These are phyloP conservation scores for Rafetus swinhoei DNA, from an alignment of 2,113 vertebrate species.

Conservation along the genomic window DNA sequence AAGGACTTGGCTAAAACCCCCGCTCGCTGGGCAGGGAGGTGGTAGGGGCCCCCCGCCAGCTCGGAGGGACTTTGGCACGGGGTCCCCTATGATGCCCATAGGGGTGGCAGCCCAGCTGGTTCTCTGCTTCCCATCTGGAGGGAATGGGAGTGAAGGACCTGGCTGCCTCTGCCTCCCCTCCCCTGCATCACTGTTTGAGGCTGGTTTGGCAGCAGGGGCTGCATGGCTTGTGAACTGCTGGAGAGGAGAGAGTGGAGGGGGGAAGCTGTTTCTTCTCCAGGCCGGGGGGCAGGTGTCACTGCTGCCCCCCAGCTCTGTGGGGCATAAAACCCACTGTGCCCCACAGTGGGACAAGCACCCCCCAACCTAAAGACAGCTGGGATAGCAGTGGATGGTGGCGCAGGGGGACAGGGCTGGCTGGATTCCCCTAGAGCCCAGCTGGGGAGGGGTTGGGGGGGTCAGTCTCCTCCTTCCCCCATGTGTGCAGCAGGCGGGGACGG, in stretches of 20 bases:
- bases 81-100: background rate
- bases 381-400: background rate
- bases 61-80: background rate
- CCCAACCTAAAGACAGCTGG: background rate
- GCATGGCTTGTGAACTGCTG: background rate
- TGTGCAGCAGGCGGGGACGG: background rate
- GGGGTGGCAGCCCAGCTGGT: background rate
- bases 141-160: background rate
- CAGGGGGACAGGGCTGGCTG: no score
- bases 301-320: background rate
- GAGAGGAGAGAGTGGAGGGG: background rate
- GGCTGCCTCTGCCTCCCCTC: background rate
- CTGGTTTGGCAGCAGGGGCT: background rate
- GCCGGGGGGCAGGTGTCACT: slow-evolving; percentile 1
- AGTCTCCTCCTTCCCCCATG: background rate
- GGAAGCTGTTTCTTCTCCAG: background rate
- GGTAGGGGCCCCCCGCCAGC: background rate
- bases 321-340: background rate
- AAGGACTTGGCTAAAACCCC: no score
- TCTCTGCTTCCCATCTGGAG: background rate
- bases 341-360: background rate
- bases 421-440: background rate
- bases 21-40: no score
- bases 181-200: no score
- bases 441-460: no score